phyloP scores from a whole-genome alignment of 2,113 vertebrate genomes.

The Nothocercus nigrocapillus region DNA sequence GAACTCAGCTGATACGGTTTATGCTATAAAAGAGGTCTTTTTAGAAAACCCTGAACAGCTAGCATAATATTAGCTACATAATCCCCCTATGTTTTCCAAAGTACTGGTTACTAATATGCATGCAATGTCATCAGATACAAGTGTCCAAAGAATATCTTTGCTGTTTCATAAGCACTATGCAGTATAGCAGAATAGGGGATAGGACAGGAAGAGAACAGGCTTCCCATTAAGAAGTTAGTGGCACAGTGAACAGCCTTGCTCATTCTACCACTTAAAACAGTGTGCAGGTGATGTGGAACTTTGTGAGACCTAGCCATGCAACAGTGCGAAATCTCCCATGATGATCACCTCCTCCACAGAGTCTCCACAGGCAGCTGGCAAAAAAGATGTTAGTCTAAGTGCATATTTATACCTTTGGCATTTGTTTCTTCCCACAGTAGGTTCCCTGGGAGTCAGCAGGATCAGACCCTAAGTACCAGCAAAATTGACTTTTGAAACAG shows the following conservation, averaged over 20 bases:
- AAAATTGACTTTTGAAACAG: constrained; percentile 48
- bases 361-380: background rate
- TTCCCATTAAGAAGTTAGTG: background rate
- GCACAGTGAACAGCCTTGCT: background rate
- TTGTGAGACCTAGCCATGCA: constrained; percentile 12
- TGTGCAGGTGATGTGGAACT: background rate
- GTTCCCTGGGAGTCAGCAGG: constrained; percentile 2
- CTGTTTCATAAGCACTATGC: background rate
- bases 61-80: background rate
- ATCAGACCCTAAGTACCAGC: constrained; percentile 37
- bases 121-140: background rate
- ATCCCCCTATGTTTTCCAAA: background rate
- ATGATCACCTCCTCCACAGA: background rate
- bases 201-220: background rate
- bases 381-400: background rate
- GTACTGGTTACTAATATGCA: background rate
- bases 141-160: background rate
- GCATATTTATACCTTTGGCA: constrained; percentile 52
- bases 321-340: background rate
- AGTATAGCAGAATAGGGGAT: background rate
- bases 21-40: background rate
- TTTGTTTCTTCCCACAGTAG: constrained; percentile 40
- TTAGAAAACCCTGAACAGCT: background rate
- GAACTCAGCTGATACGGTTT: background rate
- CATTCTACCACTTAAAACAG: background rate